Evolutionary conservation across 2,113 vertebrate species (phyloP).

Genomic region (Meriones unguiculatus): DNA sequence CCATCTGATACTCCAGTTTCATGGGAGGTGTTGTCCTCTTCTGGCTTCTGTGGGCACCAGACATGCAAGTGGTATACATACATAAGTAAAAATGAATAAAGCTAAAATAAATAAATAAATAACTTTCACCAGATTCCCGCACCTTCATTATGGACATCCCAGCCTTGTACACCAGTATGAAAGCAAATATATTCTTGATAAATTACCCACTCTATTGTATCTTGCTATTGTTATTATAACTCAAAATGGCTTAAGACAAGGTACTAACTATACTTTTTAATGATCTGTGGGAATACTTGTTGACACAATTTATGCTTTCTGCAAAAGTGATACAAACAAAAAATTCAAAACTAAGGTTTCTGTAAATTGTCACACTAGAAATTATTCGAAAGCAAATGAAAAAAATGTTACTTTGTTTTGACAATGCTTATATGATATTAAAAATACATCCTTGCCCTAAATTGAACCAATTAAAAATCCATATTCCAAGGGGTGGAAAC

Average conservation of each 20-base stretch:
- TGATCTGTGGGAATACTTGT: slow-evolving; percentile 16
- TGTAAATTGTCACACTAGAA: not conserved
- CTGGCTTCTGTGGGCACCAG: not conserved
- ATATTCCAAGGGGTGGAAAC: not conserved
- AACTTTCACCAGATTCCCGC: not conserved
- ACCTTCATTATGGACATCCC: not conserved
- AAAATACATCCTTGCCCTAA: not conserved
- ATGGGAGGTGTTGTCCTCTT: not conserved
- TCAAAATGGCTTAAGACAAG: not conserved
- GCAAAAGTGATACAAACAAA: slow-evolving; percentile 31
- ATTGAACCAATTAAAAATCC: slow-evolving; percentile 31
- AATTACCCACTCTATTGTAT: not conserved
- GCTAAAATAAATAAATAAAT: not conserved
- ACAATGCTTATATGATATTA: not conserved
- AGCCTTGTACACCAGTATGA: not conserved
- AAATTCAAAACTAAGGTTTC: slow-evolving; percentile 27
- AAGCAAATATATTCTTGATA: slow-evolving; percentile 17
- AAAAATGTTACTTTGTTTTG: slow-evolving; percentile 41
- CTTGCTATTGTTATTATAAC: not conserved
- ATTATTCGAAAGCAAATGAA: slow-evolving; percentile 50
- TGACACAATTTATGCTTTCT: slow-evolving; percentile 33
- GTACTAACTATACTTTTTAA: slow-evolving; percentile 45
- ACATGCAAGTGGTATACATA: not conserved
- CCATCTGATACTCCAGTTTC: not conserved
- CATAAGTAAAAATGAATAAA: not conserved